These are phyloP conservation scores for Zoanthus solanderi DNA, from an alignment of 92 coral and sea anemone genomes.

Conservation along the genomic window DNA sequence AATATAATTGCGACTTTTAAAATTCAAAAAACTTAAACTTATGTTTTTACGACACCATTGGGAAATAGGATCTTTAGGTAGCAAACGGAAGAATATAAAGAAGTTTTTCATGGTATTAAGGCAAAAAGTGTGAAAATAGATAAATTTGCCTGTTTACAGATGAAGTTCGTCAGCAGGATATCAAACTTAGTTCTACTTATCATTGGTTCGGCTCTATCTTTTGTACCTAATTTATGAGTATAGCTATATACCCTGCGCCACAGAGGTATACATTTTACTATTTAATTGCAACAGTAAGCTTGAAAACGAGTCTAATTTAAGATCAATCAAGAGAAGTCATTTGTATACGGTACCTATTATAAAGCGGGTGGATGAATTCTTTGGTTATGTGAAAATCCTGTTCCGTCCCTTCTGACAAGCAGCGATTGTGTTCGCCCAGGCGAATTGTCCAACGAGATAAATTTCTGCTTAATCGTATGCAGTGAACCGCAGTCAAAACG, in stretches of 20 bases:
- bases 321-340: too few relatives aligned
- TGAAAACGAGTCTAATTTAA: too few relatives aligned
- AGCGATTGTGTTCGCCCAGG: conserved; percentile 18
- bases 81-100: background rate
- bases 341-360: background rate
- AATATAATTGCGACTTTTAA: background rate
- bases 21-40: too few relatives aligned
- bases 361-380: conserved; percentile 3
- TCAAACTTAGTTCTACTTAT: too few relatives aligned
- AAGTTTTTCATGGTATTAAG: background rate
- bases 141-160: too few relatives aligned
- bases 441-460: background rate
- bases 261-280: too few relatives aligned
- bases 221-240: too few relatives aligned
- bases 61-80: background rate
- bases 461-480: conserved; percentile 1
- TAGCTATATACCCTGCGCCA: too few relatives aligned
- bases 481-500: conserved; percentile 31
- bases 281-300: too few relatives aligned
- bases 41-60: too few relatives aligned
- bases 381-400: background rate
- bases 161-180: too few relatives aligned
- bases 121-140: background rate
- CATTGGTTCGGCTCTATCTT: background rate
- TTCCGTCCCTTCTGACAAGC: background rate